Percentiles rank a stretch among this genome's conserved stretches.
phyloP scores from a whole-genome alignment of 2,888 invertebrate genomes.

The Philaethria dido region DNA sequence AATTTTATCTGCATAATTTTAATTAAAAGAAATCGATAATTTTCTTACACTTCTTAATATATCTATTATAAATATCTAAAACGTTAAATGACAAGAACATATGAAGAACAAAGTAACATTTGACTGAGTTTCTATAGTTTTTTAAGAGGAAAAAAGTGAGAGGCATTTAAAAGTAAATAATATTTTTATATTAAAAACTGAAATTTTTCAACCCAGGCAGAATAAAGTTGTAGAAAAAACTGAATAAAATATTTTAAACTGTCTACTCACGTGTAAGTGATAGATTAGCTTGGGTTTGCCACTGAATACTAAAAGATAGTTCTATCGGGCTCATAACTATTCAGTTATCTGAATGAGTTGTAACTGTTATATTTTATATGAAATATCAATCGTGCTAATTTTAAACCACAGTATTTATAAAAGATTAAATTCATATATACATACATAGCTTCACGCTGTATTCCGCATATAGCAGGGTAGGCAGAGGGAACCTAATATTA shows the following conservation, averaged over 20 bases:
- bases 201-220: neutral
- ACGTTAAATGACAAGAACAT: no score
- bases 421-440: no score
- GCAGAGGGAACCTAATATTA: no score
- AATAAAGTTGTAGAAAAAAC: neutral
- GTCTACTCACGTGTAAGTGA: neutral
- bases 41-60: no score
- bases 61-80: no score
- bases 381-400: neutral
- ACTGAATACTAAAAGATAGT: constrained; percentile 3
- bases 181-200: neutral
- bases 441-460: no score
- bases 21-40: no score
- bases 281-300: neutral
- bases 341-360: constrained; percentile 4
- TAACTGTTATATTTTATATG: constrained; percentile 1
- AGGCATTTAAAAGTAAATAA: neutral
- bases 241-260: neutral
- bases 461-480: no score
- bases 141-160: neutral
- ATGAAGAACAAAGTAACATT: no score
- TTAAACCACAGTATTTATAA: no score
- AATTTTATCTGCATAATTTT: no score
- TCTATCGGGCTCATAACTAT: neutral
- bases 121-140: no score